phyloP scores from a whole-genome alignment of 2,888 invertebrate genomes.

The Drosophila fulvimacula region DNA sequence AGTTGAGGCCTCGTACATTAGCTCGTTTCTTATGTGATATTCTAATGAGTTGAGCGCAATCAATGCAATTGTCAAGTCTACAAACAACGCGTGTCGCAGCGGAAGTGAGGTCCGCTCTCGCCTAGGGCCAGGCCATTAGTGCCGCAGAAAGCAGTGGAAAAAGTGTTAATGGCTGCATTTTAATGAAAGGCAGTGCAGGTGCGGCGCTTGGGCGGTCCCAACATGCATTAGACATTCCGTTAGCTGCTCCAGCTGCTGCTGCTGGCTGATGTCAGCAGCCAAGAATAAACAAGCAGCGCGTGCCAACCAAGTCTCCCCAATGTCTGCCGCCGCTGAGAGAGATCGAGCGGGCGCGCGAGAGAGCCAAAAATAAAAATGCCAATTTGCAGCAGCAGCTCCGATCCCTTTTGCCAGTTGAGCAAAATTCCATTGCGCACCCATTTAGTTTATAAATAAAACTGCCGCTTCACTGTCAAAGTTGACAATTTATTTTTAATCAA shows the following conservation, averaged over 20 bases:
- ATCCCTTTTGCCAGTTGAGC: constrained; percentile 29
- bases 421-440: constrained; percentile 55
- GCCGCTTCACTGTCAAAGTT: constrained; percentile 75
- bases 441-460: constrained; percentile 70
- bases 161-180: constrained; percentile 57
- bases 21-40: constrained; percentile 18
- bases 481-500: constrained; percentile 79
- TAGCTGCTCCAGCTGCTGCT: constrained; percentile 22
- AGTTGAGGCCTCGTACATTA: constrained; percentile 16
- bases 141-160: constrained; percentile 7
- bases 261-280: constrained; percentile 43
- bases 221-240: constrained; percentile 49
- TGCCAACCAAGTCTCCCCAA: constrained; percentile 65
- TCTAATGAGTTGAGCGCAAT: constrained; percentile 35
- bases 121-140: constrained; percentile 20
- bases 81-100: constrained; percentile 32
- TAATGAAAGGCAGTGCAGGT: constrained; percentile 55
- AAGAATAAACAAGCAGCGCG: constrained; percentile 48
- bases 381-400: constrained; percentile 41
- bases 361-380: constrained; percentile 66
- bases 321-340: constrained; percentile 55
- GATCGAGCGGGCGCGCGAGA: background rate
- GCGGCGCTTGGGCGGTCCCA: constrained; percentile 43
- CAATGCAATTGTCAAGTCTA: constrained; percentile 40
- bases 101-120: constrained; percentile 20